These are phyloP conservation scores for Caenorhabditis sinica DNA, from an alignment of 2,888 invertebrate species.

Conservation along the genomic window DNA sequence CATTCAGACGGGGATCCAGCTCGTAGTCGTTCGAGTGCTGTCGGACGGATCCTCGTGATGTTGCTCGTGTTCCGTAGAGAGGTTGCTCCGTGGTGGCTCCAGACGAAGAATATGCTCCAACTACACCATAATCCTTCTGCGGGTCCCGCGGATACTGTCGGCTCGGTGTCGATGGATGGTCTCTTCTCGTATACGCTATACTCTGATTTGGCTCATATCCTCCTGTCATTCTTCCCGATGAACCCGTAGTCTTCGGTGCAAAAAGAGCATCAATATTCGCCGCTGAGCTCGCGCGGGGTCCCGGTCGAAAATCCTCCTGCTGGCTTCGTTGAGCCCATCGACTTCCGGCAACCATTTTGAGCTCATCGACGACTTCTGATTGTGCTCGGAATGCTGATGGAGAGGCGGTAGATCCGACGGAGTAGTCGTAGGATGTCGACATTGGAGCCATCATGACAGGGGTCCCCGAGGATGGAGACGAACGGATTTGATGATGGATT, in stretches of 20 bases:
- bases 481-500: constrained; percentile 42
- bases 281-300: constrained; percentile 56
- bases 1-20: constrained; percentile 63
- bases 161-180: too few relatives aligned
- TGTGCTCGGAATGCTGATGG: constrained; percentile 29
- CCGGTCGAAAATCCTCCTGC: constrained; percentile 51
- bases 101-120: constrained; percentile 40
- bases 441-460: constrained; percentile 58
- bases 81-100: constrained; percentile 8
- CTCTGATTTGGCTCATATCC: constrained; percentile 6
- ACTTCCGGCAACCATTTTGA: constrained; percentile 5
- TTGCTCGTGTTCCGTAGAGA: not conserved
- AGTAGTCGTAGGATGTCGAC: constrained; percentile 61
- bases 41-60: constrained; percentile 29
- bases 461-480: not conserved
- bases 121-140: constrained; percentile 35
- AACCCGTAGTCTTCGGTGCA: constrained; percentile 23
- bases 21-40: constrained; percentile 65
- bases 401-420: constrained; percentile 32
- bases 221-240: constrained; percentile 36
- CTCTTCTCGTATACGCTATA: constrained; percentile 14
- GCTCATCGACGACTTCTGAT: constrained; percentile 29
- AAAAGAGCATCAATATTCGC: constrained; percentile 64
- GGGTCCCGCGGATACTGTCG: not conserved
- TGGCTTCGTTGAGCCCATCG: constrained; percentile 5